phyloP scores from a whole-genome alignment of 2,888 invertebrate genomes.

The Polietes domitor region DNA sequence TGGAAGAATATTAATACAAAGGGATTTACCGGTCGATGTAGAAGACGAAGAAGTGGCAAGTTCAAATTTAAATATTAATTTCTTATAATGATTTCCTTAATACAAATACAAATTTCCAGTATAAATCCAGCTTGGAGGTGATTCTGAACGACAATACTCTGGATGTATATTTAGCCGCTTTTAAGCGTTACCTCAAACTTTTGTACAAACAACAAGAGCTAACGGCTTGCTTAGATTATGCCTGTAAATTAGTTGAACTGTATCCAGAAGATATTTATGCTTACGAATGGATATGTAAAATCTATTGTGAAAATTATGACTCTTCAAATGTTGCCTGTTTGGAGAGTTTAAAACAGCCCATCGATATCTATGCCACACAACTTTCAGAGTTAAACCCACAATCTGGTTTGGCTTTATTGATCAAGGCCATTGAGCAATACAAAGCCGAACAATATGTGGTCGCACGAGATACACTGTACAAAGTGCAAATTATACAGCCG shows the following conservation, averaged over 20 bases:
- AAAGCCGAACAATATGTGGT: slow-evolving; percentile 82
- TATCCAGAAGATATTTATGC: slow-evolving; percentile 82
- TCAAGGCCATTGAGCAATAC: slow-evolving; percentile 83
- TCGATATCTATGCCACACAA: slow-evolving; percentile 82
- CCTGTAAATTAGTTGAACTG: slow-evolving; percentile 81
- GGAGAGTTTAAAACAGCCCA: slow-evolving; percentile 70
- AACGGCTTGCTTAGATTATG: slow-evolving; percentile 80
- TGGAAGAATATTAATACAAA: slow-evolving; percentile 73
- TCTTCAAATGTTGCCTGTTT: slow-evolving; percentile 66
- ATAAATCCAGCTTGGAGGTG: slow-evolving; percentile 73
- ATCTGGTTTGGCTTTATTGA: slow-evolving; percentile 84
- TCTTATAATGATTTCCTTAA: not conserved
- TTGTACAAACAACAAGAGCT: slow-evolving; percentile 79
- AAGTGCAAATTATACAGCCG: slow-evolving; percentile 80
- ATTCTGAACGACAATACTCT: slow-evolving; percentile 66
- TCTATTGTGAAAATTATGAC: slow-evolving; percentile 82
- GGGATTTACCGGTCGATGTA: slow-evolving; percentile 66
- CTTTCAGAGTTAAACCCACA: slow-evolving; percentile 83
- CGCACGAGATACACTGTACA: slow-evolving; percentile 82
- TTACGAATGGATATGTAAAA: slow-evolving; percentile 85
- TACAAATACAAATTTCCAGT: slow-evolving; percentile 71
- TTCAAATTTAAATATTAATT: not conserved
- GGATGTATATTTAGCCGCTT: slow-evolving; percentile 69
- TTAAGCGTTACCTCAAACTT: slow-evolving; percentile 77
- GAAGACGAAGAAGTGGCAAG: slow-evolving; percentile 72